Evolutionary conservation across 2,113 vertebrate genomes (phyloP).

Genomic region (Axis porcinus): DNA sequence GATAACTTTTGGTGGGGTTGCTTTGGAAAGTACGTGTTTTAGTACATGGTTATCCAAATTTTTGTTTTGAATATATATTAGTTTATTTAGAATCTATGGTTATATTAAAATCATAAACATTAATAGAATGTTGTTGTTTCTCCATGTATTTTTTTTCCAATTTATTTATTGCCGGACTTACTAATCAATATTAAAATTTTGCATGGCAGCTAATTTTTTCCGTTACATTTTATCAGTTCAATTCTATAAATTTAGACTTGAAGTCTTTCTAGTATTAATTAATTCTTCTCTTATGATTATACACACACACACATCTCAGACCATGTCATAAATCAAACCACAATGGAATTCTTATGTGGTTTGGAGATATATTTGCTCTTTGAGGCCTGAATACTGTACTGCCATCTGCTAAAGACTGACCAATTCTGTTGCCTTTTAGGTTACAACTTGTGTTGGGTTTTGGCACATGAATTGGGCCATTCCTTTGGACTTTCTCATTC

Average conservation of each 20-base stretch:
- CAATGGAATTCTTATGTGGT: not conserved
- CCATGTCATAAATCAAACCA: not conserved
- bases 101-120: not conserved
- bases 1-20: not conserved
- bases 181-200: not conserved
- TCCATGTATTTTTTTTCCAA: not conserved
- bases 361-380: not conserved
- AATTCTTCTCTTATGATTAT: not conserved
- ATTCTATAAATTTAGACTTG: not conserved
- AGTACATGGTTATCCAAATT: not conserved
- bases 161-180: not conserved
- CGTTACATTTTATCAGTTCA: not conserved
- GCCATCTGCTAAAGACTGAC: not conserved
- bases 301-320: not conserved
- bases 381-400: not conserved
- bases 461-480: conserved; percentile 87
- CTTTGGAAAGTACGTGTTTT: not conserved
- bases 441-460: not conserved
- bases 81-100: not conserved
- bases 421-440: not conserved
- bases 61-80: not conserved
- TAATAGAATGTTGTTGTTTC: not conserved
- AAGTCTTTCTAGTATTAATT: not conserved
- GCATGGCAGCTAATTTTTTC: not conserved
- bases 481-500: conserved; percentile 89